Evolutionary conservation across 2,888 invertebrate genomes (phyloP).

Genomic region (Pycnomerus fuliginosus): DNA sequence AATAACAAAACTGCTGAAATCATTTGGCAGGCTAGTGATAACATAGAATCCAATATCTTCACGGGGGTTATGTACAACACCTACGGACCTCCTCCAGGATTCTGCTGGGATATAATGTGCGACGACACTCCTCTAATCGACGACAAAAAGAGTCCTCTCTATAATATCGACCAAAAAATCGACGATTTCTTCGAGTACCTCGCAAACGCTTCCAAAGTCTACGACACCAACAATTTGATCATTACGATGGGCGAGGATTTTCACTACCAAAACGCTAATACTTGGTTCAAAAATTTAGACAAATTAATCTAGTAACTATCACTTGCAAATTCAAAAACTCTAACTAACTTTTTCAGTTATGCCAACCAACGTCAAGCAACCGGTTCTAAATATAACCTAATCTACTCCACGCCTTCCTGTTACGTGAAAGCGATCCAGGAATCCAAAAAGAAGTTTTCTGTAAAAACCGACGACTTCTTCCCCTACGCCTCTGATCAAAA

Average conservation of each 20-base stretch:
- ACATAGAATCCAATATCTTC: slow-evolving; percentile 58
- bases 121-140: slow-evolving; percentile 84
- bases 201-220: slow-evolving; percentile 52
- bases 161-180: slow-evolving; percentile 71
- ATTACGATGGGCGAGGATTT: slow-evolving; percentile 95
- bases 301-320: slow-evolving; percentile 77
- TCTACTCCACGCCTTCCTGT: slow-evolving; percentile 86
- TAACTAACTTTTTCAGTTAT: slow-evolving; percentile 11
- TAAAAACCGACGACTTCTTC: slow-evolving; percentile 85
- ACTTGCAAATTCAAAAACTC: slow-evolving; percentile 53
- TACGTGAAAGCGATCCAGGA: slow-evolving; percentile 79
- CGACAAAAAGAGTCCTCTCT: slow-evolving; percentile 74
- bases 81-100: slow-evolving; percentile 85
- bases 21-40: slow-evolving; percentile 77
- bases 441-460: slow-evolving; percentile 37
- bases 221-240: slow-evolving; percentile 70
- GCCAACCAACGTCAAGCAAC: slow-evolving; percentile 16
- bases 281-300: slow-evolving; percentile 86
- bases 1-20: slow-evolving; percentile 70
- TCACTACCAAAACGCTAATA: slow-evolving; percentile 72
- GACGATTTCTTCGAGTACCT: slow-evolving; percentile 59
- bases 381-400: slow-evolving; percentile 57
- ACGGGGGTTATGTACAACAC: slow-evolving; percentile 76
- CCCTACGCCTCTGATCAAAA: slow-evolving; percentile 86
- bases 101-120: slow-evolving; percentile 91